Evolutionary conservation across 2,888 invertebrate genomes (phyloP).

Genomic region (Tryphoninae sp.): DNA sequence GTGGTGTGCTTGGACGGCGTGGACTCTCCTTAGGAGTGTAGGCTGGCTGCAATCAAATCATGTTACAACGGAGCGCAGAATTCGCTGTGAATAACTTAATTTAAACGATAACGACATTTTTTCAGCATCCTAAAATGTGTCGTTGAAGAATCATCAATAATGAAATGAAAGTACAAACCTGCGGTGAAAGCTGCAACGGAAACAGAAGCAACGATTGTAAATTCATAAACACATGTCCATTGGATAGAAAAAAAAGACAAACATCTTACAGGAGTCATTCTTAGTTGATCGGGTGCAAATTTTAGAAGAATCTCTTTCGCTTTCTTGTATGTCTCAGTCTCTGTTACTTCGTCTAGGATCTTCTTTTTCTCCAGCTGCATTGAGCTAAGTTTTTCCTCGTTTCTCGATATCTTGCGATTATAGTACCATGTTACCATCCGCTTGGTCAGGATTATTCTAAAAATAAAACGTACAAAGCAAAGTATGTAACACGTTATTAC

Average conservation of each 20-base stretch:
- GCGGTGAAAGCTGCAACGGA: constrained; percentile 74
- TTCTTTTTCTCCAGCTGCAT: constrained; percentile 92
- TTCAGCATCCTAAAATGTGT: not conserved
- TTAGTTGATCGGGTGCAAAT: constrained; percentile 87
- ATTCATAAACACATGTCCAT: constrained; percentile 8
- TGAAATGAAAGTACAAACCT: constrained; percentile 69
- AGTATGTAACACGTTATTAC: not conserved
- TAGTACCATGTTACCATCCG: constrained; percentile 94
- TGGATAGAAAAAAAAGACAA: not conserved
- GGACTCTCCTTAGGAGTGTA: constrained; percentile 67
- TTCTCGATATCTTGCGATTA: constrained; percentile 89
- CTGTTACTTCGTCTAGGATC: constrained; percentile 97
- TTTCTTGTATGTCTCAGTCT: constrained; percentile 98
- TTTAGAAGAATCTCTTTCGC: constrained; percentile 94
- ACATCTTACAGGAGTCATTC: constrained; percentile 76
- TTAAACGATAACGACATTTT: not conserved
- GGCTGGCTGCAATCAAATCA: constrained; percentile 67
- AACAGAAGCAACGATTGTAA: constrained; percentile 53
- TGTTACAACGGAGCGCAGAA: not conserved
- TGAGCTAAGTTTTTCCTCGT: constrained; percentile 87
- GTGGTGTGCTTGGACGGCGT: constrained; percentile 69
- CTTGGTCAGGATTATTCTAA: constrained; percentile 90
- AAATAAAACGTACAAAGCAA: constrained; percentile 29
- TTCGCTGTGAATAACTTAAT: constrained; percentile 7
- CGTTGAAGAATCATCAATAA: not conserved